Conservation (phyloP, 2,888 invertebrate genomes). For the Rapana venosa region DNA sequence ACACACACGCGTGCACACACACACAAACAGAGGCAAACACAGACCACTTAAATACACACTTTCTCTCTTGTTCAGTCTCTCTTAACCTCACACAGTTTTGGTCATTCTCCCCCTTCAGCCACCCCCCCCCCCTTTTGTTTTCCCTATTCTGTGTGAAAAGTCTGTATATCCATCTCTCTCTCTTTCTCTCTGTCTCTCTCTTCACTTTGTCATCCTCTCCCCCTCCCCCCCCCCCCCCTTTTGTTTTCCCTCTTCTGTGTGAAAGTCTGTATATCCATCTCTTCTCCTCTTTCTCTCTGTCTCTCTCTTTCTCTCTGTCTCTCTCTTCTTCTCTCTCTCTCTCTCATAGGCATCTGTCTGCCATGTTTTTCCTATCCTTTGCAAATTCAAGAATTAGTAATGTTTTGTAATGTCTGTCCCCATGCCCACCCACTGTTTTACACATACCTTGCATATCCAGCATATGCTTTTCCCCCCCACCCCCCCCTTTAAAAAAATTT, state of each 20-base stretch:
- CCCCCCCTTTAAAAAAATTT: too few species aligned
- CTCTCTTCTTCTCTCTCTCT: slow-evolving; percentile 20
- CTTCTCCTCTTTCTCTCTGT: neutral
- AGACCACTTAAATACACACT: too few species aligned
- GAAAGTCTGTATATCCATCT: too few species aligned
- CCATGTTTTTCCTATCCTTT: neutral
- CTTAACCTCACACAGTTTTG: too few species aligned
- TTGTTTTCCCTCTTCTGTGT: neutral
- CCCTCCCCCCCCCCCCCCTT: neutral
- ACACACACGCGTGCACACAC: too few species aligned
- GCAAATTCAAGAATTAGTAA: neutral
- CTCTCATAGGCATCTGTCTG: neutral
- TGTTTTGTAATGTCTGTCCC: neutral
- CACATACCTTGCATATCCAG: too few species aligned
- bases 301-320: slow-evolving; percentile 6
- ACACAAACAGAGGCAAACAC: too few species aligned
- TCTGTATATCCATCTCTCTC: neutral
- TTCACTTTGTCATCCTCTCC: too few species aligned
- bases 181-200: slow-evolving; percentile 21
- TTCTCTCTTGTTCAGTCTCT: too few species aligned
- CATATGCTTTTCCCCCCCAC: too few species aligned
- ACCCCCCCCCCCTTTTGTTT: neutral
- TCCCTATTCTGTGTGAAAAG: neutral
- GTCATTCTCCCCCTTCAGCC: neutral
- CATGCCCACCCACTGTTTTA: too few species aligned